Evolutionary conservation across 2,888 invertebrate species (phyloP), one percentile per base, ranked within the genome.

Genomic region (Cancer borealis): DNA sequence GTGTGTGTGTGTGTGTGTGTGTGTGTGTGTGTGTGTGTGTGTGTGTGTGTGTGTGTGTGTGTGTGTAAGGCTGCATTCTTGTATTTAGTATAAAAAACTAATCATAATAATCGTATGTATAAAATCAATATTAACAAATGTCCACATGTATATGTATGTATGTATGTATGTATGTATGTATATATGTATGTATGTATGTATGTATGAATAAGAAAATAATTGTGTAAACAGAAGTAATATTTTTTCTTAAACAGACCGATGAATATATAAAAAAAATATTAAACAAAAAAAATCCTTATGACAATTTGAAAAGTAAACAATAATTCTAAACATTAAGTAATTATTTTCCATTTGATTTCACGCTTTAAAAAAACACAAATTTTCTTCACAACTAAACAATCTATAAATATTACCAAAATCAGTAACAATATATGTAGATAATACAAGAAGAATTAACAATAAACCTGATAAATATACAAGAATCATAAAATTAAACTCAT

Each of bases 1-100:
- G 73, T 79, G 26, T 79, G 73, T 79, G 73, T 79, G 73, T 79
- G 73, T 79, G 73, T 79, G 73, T 60, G 73, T 79, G 26, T 79
- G 73, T 79, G 26, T 26, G 73, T 79, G 73, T 79, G 73, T 79
- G 73, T 79, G 73, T 79, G 73, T 73, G 73, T 26, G 73, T 26
- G 26, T 79, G 73, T 26, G 26, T 79, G 26, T 10, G 73, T 30
- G 73, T 79, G n/a, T 73, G 73, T 26, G 26, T 79, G 26, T 10
- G 73, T 30, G 73, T 79, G n/a, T 39, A 39, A 39, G 39, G 39
- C 0, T 39, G 39, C 39, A 39, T 2, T 39, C 39, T 39, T 39
- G 39, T 39, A 39, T 39, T 39, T 39, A 39, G 39, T 39, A 39
- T 39, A 60, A 21, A 21, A 60, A 17, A 60, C 14, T 21, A 17